Evolutionary conservation across 2,113 vertebrate species (phyloP), one percentile per base, ranked within the genome.

Genomic region (Muscicapa adusta): DNA sequence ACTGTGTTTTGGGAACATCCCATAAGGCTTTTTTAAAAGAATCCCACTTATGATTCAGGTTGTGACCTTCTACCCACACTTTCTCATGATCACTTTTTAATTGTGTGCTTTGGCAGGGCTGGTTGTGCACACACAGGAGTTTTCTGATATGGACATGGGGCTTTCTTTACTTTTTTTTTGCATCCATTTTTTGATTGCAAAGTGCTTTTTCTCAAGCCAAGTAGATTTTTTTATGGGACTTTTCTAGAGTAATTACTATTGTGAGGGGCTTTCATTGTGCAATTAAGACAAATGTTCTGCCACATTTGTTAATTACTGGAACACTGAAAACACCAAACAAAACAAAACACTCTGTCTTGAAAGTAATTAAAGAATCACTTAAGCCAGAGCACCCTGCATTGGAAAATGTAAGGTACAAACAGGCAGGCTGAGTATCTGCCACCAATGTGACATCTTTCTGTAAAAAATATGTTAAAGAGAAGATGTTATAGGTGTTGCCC

Each of bases 341-440:
- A 85, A 75, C 71, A 78, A 85, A 95, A 57, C 80, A 80, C 71
- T 90, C 81, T 0, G 4, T 47, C 89, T 89, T 40, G 54, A 84
- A 93, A 92, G 76, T 67, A 91, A 95, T 73, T 96, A 87, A 96
- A 95, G 93, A 94, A 95, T 94, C 91, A 91, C 89, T 96, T 95
- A 76, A 96, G 51, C 61, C 40, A 53, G 53, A 89, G 76, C 71
- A 88, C 76, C 54, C 70, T 48, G 65, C 76, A 57, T 0, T 85
- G 61, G 74, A 51, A 89, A 93, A 94, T 24, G 22, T 47, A 20
- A 94, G 60, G 61, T 45, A 42, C 61, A 89, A 74, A 61, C 33
- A 85, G 57, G 65, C 7, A 75, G 43, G n/a, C 40, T 79, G n/a
- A 51, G 72, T 31, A 36, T 50, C 76, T 80, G 29, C 73, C 34